Percentiles rank a stretch among this genome's conserved stretches.
These are phyloP conservation scores for Cryptoblepharus egeriae DNA, from an alignment of 2,797 vertebrate genomes.

Conservation along the genomic window DNA sequence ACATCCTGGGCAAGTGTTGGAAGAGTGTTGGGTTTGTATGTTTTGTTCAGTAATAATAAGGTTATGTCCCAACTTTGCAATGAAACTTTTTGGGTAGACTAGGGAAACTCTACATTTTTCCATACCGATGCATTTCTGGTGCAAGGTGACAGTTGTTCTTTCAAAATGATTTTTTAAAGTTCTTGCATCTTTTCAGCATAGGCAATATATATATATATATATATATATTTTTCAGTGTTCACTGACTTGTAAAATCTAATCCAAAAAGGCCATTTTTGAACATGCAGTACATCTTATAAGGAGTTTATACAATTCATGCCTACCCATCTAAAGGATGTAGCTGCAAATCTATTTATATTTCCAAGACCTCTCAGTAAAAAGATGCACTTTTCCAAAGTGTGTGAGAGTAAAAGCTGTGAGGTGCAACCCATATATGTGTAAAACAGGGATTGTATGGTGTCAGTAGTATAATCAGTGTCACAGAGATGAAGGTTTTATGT, in stretches of 20 bases:
- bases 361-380: background rate
- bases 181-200: background rate
- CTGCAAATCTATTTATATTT: background rate
- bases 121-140: accelerated
- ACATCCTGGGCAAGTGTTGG: background rate
- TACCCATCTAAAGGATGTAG: background rate
- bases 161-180: background rate
- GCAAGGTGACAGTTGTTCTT: background rate
- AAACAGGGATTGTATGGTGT: background rate
- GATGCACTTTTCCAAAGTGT: background rate
- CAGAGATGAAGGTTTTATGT: no score
- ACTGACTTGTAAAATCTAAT: conserved; percentile 18
- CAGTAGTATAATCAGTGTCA: accelerated
- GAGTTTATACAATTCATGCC: background rate
- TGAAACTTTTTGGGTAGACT: background rate
- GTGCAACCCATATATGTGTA: background rate
- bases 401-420: background rate
- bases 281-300: background rate
- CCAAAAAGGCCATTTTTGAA: conserved; percentile 1
- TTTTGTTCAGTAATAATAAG: background rate
- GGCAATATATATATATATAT: background rate
- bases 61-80: no score
- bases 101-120: background rate
- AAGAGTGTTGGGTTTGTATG: background rate
- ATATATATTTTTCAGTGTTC: background rate